Base-by-base conservation (phyloP, 1,140 invertebrate genomes). In the Pseudoatta argentina region DNA sequence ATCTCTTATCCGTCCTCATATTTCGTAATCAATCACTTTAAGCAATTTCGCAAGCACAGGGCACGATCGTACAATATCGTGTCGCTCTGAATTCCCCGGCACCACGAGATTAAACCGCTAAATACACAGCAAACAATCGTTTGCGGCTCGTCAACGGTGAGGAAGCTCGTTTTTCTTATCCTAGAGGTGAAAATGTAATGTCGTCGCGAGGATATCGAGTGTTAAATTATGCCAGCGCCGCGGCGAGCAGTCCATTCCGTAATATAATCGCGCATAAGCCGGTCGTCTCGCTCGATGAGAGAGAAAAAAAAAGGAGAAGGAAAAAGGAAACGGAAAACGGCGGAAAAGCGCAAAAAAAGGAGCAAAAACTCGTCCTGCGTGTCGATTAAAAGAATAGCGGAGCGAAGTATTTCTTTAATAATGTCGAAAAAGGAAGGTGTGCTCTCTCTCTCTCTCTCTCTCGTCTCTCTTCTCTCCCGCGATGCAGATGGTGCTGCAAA, bases 381-480 rank as follows among this genome's bases (percentile, higher is more conserved):
- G 39, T 82, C 79, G 72, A 77, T 77, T 77, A 78, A 86, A 86
- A 59, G 75, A 39, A 86, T 86, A 77, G 82, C 44, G 71, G 14
- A 63, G 27, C 72, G 27, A 82, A 85, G 82, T 85, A 77, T 85
- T 85, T 85, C 82, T 85, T 85, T 66, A 77, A 85, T 85, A 85
- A 85, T 77, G 72, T 77, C 72, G 71, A 21, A 77, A 85, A 77
- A 77, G 59, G 44, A 21, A 57, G 27, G 30, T 14, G 21, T n/a
- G 82, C 27, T n/a, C n/a, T n/a, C n/a, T n/a, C n/a, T n/a, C n/a
- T n/a, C 30, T 34, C 30, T n/a, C 30, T n/a, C 10, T 44, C 14
- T 16, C 44, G 4, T 34, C 5, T 14, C n/a, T 16, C 14, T 14
- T 5, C 21, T 7, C n/a, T 27, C 27, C 16, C 8, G 24, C 63